Conservation (phyloP, 1,140 invertebrate genomes). For the Nymphalis io region DNA sequence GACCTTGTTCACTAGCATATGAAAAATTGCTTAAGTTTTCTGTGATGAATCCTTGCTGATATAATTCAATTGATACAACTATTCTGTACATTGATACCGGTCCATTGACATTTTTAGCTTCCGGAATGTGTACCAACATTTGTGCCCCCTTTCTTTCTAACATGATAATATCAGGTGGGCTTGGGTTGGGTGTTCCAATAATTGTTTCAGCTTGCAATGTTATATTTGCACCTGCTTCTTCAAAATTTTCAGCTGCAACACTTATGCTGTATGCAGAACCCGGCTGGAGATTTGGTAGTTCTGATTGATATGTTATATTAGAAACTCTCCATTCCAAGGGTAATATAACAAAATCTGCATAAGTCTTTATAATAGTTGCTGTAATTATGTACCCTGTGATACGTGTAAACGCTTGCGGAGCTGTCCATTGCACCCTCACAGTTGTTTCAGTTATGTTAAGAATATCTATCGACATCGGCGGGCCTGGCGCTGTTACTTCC, state of each 20-base stretch:
- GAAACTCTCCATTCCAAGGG: constrained; percentile 78
- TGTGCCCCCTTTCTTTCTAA: constrained; percentile 80
- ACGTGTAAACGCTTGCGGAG: constrained; percentile 64
- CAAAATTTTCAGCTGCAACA: constrained; percentile 83
- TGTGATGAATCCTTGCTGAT: constrained; percentile 82
- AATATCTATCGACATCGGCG: constrained; percentile 72
- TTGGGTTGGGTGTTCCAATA: constrained; percentile 85
- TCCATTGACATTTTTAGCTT: constrained; percentile 86
- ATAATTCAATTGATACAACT: constrained; percentile 85
- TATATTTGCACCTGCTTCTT: constrained; percentile 82
- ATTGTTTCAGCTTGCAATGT: constrained; percentile 83
- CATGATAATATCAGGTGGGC: constrained; percentile 84
- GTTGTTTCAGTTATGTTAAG: constrained; percentile 80
- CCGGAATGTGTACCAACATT: constrained; percentile 83
- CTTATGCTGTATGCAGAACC: constrained; percentile 87
- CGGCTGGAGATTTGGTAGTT: constrained; percentile 84
- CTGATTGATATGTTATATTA: constrained; percentile 72
- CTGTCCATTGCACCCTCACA: constrained; percentile 74
- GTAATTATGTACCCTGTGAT: constrained; percentile 78
- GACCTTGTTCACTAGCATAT: constrained; percentile 81
- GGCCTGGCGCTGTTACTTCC: constrained; percentile 69
- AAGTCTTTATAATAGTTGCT: constrained; percentile 75
- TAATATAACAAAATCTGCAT: constrained; percentile 58
- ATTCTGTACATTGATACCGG: constrained; percentile 87
- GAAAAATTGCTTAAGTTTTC: constrained; percentile 82